phyloP scores from a whole-genome alignment of 1,140 invertebrate genomes.

The Drosophila bocki region DNA sequence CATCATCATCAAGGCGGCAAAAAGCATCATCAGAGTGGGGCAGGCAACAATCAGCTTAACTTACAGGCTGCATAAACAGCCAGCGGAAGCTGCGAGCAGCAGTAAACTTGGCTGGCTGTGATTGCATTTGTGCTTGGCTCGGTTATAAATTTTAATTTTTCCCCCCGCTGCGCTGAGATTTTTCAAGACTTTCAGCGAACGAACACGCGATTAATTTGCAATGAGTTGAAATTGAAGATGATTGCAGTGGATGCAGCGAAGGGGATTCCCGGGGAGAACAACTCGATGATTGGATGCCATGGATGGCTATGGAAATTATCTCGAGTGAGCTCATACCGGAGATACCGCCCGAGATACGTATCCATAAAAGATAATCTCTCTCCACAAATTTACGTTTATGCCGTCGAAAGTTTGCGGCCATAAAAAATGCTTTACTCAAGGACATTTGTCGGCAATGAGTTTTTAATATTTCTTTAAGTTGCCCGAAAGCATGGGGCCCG shows the following conservation, averaged over 20 bases:
- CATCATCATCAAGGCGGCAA: conserved; percentile 28
- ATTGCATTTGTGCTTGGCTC: conserved; percentile 70
- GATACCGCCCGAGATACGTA: conserved; percentile 1
- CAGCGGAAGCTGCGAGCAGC: conserved; percentile 40
- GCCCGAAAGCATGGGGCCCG: conserved; percentile 4
- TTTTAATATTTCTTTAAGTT: conserved; percentile 68
- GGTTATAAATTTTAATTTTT: conserved; percentile 78
- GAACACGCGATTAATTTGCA: conserved; percentile 71
- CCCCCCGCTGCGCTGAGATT: conserved; percentile 10
- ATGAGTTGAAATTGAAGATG: conserved; percentile 79
- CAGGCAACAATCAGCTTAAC: conserved; percentile 71
- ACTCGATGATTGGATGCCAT: conserved; percentile 1
- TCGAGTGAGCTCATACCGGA: neutral
- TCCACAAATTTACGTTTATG: conserved; percentile 45
- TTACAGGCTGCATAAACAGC: conserved; percentile 73
- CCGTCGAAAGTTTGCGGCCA: conserved; percentile 44
- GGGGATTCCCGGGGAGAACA: neutral
- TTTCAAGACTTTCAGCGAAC: conserved; percentile 34
- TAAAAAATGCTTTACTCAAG: conserved; percentile 31
- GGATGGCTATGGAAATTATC: conserved; percentile 22
- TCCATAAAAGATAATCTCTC: conserved; percentile 57
- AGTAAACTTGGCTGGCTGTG: conserved; percentile 55
- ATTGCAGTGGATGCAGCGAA: conserved; percentile 43
- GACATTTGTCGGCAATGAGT: conserved; percentile 64
- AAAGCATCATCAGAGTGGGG: neutral